Evolutionary conservation across 2,113 vertebrate genomes (phyloP).

Genomic region (Uria aalge): DNA sequence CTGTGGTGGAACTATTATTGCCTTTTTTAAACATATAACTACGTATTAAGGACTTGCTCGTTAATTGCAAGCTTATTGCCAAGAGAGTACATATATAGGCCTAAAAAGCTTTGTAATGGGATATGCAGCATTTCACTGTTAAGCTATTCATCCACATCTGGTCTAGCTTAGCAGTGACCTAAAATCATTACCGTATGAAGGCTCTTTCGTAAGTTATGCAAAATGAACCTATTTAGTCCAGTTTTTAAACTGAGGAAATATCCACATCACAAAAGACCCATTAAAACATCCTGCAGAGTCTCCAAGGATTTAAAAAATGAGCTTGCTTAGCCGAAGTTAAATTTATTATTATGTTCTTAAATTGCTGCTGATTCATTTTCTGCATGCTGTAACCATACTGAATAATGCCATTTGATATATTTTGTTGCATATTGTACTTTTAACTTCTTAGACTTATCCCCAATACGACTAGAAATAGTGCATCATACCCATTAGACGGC

Average conservation of each 20-base stretch:
- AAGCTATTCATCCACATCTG: slow-evolving; percentile 46
- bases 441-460: background rate
- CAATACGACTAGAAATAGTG: background rate
- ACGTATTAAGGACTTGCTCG: background rate
- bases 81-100: background rate
- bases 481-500: background rate
- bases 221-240: slow-evolving; percentile 20
- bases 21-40: background rate
- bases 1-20: background rate
- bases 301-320: slow-evolving; percentile 41
- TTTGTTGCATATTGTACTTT: background rate
- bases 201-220: slow-evolving; percentile 22
- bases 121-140: slow-evolving; percentile 34
- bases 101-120: slow-evolving; percentile 48
- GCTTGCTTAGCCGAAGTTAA: background rate
- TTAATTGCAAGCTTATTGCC: slow-evolving; percentile 6
- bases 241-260: slow-evolving; percentile 47
- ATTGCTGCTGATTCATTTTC: slow-evolving; percentile 33
- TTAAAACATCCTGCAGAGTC: slow-evolving; percentile 27
- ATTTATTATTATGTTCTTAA: slow-evolving; percentile 43
- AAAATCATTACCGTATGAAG: slow-evolving; percentile 43
- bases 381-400: background rate
- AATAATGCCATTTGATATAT: background rate
- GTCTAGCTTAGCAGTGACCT: slow-evolving; percentile 44
- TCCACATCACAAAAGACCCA: slow-evolving; percentile 26